phyloP scores from a whole-genome alignment of 1,140 invertebrate species.

The Delia radicum region DNA sequence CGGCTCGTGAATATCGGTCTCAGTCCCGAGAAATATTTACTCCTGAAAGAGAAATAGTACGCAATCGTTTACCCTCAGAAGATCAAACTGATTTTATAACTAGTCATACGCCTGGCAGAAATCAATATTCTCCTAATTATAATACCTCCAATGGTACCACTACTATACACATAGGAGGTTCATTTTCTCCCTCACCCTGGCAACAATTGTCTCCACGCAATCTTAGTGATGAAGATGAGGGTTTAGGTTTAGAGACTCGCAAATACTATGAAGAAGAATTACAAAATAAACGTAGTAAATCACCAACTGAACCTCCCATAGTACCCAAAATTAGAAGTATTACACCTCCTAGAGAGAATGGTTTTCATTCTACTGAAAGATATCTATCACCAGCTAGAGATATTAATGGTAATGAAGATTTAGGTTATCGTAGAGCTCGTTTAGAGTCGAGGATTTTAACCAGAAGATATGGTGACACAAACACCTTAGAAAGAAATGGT shows the following conservation, averaged over 20 bases:
- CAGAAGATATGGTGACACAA: constrained; percentile 44
- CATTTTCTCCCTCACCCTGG: constrained; percentile 49
- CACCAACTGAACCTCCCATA: constrained; percentile 44
- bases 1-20: constrained; percentile 35
- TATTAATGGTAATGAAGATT: constrained; percentile 59
- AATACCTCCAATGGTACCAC: constrained; percentile 26
- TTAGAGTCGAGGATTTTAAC: constrained; percentile 66
- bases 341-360: constrained; percentile 44
- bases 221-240: constrained; percentile 70
- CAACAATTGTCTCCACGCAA: constrained; percentile 52
- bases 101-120: constrained; percentile 25
- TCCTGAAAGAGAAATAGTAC: constrained; percentile 22
- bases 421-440: constrained; percentile 72
- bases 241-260: constrained; percentile 66
- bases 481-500: constrained; percentile 37
- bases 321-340: constrained; percentile 50
- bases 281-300: constrained; percentile 35
- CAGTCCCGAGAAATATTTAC: constrained; percentile 30
- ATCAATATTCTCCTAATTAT: constrained; percentile 9
- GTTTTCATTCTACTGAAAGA: constrained; percentile 47
- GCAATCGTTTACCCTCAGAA: neutral
- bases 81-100: constrained; percentile 29
- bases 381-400: constrained; percentile 57
- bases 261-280: constrained; percentile 53
- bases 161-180: constrained; percentile 33